Base-by-base conservation (phyloP, 2,113 vertebrate genomes). In the Herpetotheres cachinnans region DNA sequence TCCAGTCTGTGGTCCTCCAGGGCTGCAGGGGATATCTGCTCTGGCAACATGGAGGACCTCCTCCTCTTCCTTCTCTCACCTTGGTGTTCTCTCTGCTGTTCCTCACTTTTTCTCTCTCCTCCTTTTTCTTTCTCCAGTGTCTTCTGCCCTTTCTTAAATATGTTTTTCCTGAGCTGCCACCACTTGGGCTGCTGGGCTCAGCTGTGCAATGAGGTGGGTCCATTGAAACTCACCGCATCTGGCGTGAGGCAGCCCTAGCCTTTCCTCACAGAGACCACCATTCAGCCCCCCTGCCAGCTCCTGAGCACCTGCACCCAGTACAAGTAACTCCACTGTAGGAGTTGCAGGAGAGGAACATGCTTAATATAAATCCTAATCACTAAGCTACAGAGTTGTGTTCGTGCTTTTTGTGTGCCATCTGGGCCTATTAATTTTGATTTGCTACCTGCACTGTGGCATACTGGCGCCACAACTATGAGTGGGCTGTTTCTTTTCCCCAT, bases 131-230 rank as follows among this genome's bases (percentile, higher is more conserved):
- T 71, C 30, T 71, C 8, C n/a, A 14, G 3, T 20, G 32, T 63
- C 30, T 61, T 42, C 67, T 46, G 13, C 13, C 17, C 10, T 46
- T 63, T 63, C 69, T 63, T 73, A 65, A 73, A 25, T 16, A 44
- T 0, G 0, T 36, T 55, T 74, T 56, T 17, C 4, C 49, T 2
- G 3, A 38, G 27, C 2, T 1, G 1, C 11, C 49, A 38, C 34
- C 27, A 21, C 10, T 14, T 14, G 47, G 49, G 27, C 17, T 47
- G 22, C 5, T 1, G 27, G 34, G 27, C 49, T 74, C 26, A 54
- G 19, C 25, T 1, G 2, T 42, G 56, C 12, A 36, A 46, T 62
- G 46, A 0, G 2, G 32, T 36, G 58, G 38, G 38, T 63, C 7
- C 0, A 0, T 38, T 44, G 26, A 20, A 72, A 10, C 15, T 7